Evolutionary conservation across 1,140 invertebrate genomes (phyloP), one percentile per base, ranked within the genome.

Genomic region (Metaphire vulgaris): DNA sequence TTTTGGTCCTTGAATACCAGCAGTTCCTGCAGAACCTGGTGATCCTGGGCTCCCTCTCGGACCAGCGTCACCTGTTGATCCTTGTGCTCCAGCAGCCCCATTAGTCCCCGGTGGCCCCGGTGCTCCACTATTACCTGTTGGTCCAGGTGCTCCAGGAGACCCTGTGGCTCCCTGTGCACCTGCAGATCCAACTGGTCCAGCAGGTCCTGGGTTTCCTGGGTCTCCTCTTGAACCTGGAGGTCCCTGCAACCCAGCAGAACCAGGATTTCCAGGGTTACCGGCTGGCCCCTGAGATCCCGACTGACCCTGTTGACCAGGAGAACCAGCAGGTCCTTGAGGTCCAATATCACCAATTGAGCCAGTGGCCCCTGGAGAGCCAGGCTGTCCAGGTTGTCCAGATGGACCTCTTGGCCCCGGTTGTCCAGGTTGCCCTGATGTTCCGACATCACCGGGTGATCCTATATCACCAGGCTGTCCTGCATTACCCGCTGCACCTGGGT

Each of bases 161-260:
- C 92, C 93, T 33, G 91, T 89, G n/a, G 87, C 85, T 0, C 76
- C 76, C n/a, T 32, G 41, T 21, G 26, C 65, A 32, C 92, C 93
- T 30, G 64, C 64, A 21, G 28, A 16, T 30, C 81, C 80, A 80
- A 83, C 80, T 34, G 77, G 30, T 75, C 68, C 69, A 68, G 41
- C 80, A 78, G 87, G 89, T 90, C 93, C 93, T 83, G 92, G 90
- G 70, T 86, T 87, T 69, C 91, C 91, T 79, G 90, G 88, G 74
- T 81, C 87, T 85, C 75, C 75, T 73, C 6, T 74, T 26, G 64
- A n/a, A 64, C 76, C 76, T 32, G 32, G 16, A 29, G 32, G 41
- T 21, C 77, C 77, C 30, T 76, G 73, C 31, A 41, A 30, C 56
- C 77, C 77, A 1, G 65, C 28, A 16, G 67, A 34, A 64, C 77